A percentile compares a stretch with the other conserved stretches of the same genome.
phyloP scores from a whole-genome alignment of 2,797 vertebrate genomes.

The Girardinus metallicus region DNA sequence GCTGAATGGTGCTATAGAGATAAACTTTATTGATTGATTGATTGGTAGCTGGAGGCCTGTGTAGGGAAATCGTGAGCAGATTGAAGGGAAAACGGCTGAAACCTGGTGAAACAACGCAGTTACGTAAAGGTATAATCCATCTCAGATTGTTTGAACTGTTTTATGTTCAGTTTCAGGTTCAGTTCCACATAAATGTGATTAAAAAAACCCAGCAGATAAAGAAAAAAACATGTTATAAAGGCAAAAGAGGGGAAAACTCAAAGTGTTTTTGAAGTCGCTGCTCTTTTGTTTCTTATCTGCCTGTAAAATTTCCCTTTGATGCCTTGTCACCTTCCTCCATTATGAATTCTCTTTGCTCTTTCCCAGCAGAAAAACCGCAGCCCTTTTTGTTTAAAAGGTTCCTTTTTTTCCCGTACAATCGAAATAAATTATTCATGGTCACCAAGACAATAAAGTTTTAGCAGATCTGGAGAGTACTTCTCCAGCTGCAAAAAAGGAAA shows the following conservation, averaged over 20 bases:
- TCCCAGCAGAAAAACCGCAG: conserved; percentile 57
- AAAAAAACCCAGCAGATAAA: conserved; percentile 43
- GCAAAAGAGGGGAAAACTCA: conserved; percentile 54
- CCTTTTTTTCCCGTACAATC: conserved; percentile 60
- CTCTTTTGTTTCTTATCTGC: conserved; percentile 78
- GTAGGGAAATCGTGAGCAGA: neutral
- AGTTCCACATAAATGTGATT: conserved; percentile 8
- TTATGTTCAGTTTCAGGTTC: neutral
- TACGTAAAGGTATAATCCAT: neutral
- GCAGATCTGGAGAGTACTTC: conserved; percentile 63
- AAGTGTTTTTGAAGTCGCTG: conserved; percentile 72
- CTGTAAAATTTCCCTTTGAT: conserved; percentile 79
- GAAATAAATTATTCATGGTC: conserved; percentile 78
- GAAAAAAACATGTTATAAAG: conserved; percentile 55
- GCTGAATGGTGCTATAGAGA: too few species aligned
- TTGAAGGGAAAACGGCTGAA: neutral
- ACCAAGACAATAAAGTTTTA: conserved; percentile 66
- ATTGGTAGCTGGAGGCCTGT: neutral
- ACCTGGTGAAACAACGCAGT: neutral
- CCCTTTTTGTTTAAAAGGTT: conserved; percentile 53
- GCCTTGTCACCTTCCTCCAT: conserved; percentile 75
- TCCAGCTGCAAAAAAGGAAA: conserved; percentile 72
- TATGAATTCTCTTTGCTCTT: conserved; percentile 81
- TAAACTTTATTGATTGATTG: too few species aligned
- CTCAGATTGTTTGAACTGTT: neutral